Percentiles rank a stretch among this genome's conserved stretches.
phyloP scores from a whole-genome alignment of 2,113 vertebrate genomes.

The Raphicerus campestris region DNA sequence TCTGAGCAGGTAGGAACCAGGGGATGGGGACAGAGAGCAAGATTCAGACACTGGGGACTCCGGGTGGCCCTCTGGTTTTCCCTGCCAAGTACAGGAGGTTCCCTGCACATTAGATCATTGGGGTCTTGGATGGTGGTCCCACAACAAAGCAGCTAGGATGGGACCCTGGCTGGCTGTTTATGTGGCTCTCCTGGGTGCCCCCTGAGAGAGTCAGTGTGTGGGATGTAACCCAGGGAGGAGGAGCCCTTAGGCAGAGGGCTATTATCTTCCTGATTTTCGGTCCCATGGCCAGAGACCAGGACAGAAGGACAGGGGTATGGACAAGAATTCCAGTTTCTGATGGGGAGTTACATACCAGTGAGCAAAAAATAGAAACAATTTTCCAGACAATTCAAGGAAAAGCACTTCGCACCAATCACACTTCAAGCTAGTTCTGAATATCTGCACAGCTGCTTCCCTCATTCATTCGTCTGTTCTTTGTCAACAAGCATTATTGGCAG shows the following conservation, averaged over 20 bases:
- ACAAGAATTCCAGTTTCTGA: background rate
- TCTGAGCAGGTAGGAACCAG: background rate
- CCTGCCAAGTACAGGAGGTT: background rate
- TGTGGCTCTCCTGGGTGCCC: background rate
- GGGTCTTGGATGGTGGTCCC: background rate
- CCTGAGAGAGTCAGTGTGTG: background rate
- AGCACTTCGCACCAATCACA: background rate
- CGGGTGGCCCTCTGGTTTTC: background rate
- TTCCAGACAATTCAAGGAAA: constrained; percentile 26
- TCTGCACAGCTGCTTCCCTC: background rate
- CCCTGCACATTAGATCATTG: accelerated
- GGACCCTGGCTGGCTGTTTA: background rate
- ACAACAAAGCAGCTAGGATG: background rate
- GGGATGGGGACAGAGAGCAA: background rate
- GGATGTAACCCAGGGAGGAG: no score
- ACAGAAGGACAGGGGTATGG: background rate
- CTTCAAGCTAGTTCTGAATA: background rate
- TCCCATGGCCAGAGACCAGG: background rate
- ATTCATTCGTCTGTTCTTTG: background rate
- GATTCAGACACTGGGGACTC: background rate
- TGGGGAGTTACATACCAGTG: background rate
- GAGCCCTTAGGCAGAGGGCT: background rate
- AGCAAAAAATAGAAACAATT: background rate
- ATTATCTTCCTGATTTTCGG: background rate
- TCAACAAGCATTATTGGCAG: background rate